Evolutionary conservation across 2,888 invertebrate species (phyloP), one percentile per base, ranked within the genome.

Genomic region (Mechanitis mazaeus): DNA sequence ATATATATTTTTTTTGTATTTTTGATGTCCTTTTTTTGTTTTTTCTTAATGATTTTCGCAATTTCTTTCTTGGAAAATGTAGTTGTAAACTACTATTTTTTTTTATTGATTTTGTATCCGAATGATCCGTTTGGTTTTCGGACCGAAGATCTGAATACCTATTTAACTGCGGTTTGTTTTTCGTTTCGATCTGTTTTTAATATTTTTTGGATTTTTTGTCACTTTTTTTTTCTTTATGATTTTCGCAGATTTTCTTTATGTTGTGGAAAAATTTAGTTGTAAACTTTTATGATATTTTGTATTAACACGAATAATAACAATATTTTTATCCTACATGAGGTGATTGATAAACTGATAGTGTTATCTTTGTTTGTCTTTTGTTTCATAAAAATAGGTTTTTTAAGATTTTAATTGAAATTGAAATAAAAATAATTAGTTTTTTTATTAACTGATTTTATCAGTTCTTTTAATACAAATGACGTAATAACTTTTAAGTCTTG

Each of bases 91-190:
- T 20, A 20, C 20, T 20, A 20, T 20, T 20, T 20, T 20, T 20
- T 20, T 38, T 38, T 2, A 38, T 38, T 38, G 38, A 7, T 20
- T 20, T 20, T 20, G 20, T 71, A 72, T 64, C 65, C 75, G 65
- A 69, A 69, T 67, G 71, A 72, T 68, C 60, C 56, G 42, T 57
- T 58, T 53, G 57, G 56, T 55, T 56, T 54, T 55, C 45, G 61
- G 50, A 56, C 62, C 55, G 59, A 59, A 54, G 66, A 69, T 66
- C 66, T 66, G 63, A 45, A 61, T 54, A 46, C 33, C 9, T 3
- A 9, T 7, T 2, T 50, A 7, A n/a, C 50, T 11, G 31, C 28
- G 50, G 50, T 50, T 50, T 31, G 50, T 31, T 31, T 50, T 47
- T n/a, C 1, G 20, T 20, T 20, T 20, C 20, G 20, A 6, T 38